A percentile compares a stretch with the other conserved stretches of the same genome.
phyloP scores from a whole-genome alignment of 1,140 invertebrate species.

The Heliconius hewitsoni region DNA sequence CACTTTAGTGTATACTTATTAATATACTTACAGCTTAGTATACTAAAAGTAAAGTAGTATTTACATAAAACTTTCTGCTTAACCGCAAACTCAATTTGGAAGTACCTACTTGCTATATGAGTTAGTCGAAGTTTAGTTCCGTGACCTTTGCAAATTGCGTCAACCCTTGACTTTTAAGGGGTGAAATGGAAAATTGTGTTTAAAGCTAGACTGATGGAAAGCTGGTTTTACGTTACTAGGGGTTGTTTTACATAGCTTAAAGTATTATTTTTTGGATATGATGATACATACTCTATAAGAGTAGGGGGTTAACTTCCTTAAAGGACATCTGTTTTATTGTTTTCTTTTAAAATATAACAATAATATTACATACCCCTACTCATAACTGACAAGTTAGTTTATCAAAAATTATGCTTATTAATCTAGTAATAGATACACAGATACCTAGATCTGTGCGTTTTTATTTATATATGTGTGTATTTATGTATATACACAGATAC shows the following conservation, averaged over 20 bases:
- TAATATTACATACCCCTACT: no score
- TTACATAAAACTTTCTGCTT: neutral
- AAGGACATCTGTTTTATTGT: no score
- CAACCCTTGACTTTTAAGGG: neutral
- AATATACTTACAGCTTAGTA: neutral
- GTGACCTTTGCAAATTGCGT: conserved; percentile 1
- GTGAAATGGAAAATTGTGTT: conserved; percentile 10
- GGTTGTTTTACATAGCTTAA: neutral
- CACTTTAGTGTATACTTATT: neutral
- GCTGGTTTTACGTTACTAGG: neutral
- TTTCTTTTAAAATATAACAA: no score
- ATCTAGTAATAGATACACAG: no score
- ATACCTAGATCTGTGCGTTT: no score
- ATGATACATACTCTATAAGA: no score
- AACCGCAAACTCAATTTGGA: neutral
- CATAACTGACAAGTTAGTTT: no score
- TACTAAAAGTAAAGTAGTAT: neutral
- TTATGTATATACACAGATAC: no score
- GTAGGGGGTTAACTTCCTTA: no score
- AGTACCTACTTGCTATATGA: neutral
- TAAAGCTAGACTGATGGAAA: neutral
- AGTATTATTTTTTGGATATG: neutral
- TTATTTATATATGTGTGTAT: no score
- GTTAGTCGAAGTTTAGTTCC: neutral
- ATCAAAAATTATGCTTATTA: no score